Evolutionary conservation across 2,888 invertebrate species (phyloP).

Genomic region (Dynastes tityus): DNA sequence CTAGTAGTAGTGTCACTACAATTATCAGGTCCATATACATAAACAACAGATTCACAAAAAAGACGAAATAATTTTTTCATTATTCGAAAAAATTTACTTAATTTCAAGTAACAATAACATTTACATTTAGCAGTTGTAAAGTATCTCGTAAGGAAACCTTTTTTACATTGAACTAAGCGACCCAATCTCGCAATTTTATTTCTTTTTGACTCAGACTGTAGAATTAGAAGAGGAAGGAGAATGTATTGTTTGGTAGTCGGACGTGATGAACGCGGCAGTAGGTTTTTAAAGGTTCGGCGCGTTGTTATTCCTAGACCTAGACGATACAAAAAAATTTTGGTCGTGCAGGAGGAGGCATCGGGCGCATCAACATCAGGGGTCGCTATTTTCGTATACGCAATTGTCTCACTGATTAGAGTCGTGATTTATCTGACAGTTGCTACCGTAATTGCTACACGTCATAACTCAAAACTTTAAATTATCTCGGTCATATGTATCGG

Average conservation of each 20-base stretch:
- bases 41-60: too few relatives aligned
- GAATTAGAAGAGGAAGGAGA: slow-evolving; percentile 19
- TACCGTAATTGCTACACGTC: slow-evolving; percentile 55
- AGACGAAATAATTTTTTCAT: too few relatives aligned
- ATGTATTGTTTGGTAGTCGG: slow-evolving; percentile 47
- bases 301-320: slow-evolving; percentile 52
- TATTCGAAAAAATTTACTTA: too few relatives aligned
- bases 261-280: slow-evolving; percentile 48
- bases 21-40: too few relatives aligned
- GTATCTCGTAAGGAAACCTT: too few relatives aligned
- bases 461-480: slow-evolving; percentile 49
- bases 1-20: too few relatives aligned
- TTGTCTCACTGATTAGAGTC: slow-evolving; percentile 57
- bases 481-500: slow-evolving; percentile 44
- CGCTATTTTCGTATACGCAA: slow-evolving; percentile 56
- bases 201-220: too few relatives aligned
- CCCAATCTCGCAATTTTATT: too few relatives aligned
- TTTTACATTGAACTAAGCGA: too few relatives aligned
- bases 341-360: slow-evolving; percentile 48
- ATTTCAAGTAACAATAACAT: too few relatives aligned
- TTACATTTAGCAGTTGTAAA: too few relatives aligned
- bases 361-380: slow-evolving; percentile 43
- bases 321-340: slow-evolving; percentile 55
- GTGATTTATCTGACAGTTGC: slow-evolving; percentile 56
- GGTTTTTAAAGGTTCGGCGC: slow-evolving; percentile 42